Conservation (phyloP, 2,113 vertebrate species). For the Anser cygnoides region DNA sequence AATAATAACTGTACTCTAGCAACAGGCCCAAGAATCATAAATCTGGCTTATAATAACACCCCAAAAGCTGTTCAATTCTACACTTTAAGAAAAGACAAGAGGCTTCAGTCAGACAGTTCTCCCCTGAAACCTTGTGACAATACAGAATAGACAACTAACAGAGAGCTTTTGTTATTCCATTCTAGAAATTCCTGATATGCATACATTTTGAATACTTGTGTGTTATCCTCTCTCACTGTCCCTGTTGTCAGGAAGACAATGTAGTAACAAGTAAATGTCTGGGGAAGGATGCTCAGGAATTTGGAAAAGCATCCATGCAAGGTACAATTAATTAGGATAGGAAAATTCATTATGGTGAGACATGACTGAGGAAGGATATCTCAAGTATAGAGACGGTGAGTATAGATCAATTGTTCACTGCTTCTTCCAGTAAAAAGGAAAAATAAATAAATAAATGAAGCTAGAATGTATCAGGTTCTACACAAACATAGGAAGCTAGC, state of each 20-base stretch:
- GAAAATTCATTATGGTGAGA: neutral
- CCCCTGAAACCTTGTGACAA: neutral
- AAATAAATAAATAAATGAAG: neutral
- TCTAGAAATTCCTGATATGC: neutral
- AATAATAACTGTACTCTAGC: neutral
- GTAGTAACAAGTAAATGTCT: neutral
- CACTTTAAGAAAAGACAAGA: neutral
- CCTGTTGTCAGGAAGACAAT: neutral
- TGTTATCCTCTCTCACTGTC: neutral
- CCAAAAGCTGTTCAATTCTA: neutral
- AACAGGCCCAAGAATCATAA: neutral
- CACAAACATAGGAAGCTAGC: neutral
- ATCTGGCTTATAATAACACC: neutral
- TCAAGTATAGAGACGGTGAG: neutral
- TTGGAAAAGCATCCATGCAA: neutral
- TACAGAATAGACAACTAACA: neutral
- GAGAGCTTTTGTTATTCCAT: neutral
- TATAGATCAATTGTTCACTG: neutral
- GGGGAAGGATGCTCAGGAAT: neutral
- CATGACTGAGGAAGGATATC: neutral
- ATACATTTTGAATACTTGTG: neutral
- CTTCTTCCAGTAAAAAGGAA: neutral
- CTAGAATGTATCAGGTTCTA: neutral
- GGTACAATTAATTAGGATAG: neutral
- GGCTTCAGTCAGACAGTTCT: neutral